Evolutionary conservation across 2,888 invertebrate species (phyloP), one percentile per base, ranked within the genome.

Genomic region (Rhamnusium bicolor): DNA sequence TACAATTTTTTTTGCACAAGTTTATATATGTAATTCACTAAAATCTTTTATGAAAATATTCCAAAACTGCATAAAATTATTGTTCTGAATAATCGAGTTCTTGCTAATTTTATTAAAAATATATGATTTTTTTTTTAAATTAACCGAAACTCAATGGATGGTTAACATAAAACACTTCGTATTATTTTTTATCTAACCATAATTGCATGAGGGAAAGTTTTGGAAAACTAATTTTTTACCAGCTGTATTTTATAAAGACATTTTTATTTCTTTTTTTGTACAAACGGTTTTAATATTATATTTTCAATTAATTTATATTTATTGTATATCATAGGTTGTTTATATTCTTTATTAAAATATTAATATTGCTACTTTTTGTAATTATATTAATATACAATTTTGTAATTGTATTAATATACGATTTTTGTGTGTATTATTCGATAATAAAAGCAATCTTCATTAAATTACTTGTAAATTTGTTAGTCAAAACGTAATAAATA

Each of bases 381-480:
- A 58, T 65, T 65, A 21, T n/a, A n/a, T n/a, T n/a, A n/a, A n/a
- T n/a, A n/a, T n/a, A n/a, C n/a, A n/a, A n/a, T n/a, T n/a, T n/a
- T n/a, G n/a, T n/a, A n/a, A n/a, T n/a, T n/a, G n/a, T n/a, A n/a
- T n/a, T n/a, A n/a, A n/a, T n/a, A 46, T 47, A 61, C 56, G 47
- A 3, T 53, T 14, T 53, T 2, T 53, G 53, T 29, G 65, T 53
- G 53, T 65, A 65, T 58, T 58, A 16, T 53, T 40, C n/a, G n/a
- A n/a, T n/a, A n/a, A n/a, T n/a, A n/a, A n/a, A n/a, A n/a, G n/a
- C n/a, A 61, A 47, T 19, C 12, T 46, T 18, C 53, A 53, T 12
- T 65, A 51, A 29, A 51, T 16, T 46, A 53, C 53, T 65, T 65
- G 53, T 65, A 65, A 65, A 65, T 53, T 49, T 65, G 21, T 63